A percentile compares a stretch with the other conserved stretches of the same genome.
Conservation (phyloP, 2,113 vertebrate genomes). For the Epinephelus lanceolatus region DNA sequence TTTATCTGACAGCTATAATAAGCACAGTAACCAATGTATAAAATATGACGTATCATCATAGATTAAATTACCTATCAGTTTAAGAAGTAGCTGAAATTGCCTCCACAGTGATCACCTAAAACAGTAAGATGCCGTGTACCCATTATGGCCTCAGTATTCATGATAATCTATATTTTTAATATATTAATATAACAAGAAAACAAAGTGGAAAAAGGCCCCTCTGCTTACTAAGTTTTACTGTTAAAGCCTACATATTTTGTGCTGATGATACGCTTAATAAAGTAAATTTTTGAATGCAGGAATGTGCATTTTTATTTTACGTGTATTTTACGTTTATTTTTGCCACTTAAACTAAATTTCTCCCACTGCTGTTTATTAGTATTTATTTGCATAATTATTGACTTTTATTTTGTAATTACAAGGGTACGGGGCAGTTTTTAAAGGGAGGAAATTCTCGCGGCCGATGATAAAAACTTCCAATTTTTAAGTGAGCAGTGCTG, state of each 20-base stretch:
- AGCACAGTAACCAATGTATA: background rate
- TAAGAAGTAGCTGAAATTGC: background rate
- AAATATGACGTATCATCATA: background rate
- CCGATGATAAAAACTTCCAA: conserved; percentile 45
- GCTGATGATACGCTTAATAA: background rate
- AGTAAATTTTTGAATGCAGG: background rate
- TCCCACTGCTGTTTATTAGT: background rate
- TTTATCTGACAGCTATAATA: background rate
- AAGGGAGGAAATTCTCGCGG: background rate
- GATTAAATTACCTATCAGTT: background rate
- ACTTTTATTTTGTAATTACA: conserved; percentile 24
- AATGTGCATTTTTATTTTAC: background rate
- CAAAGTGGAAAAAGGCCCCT: background rate
- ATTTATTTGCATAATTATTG: conserved; percentile 19
- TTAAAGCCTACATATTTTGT: background rate
- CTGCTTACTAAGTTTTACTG: background rate
- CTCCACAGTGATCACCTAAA: background rate
- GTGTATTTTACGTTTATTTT: no score
- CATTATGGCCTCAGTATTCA: background rate
- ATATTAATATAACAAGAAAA: background rate
- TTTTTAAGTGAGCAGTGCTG: conserved; percentile 49
- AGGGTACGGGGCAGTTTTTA: background rate
- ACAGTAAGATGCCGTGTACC: background rate
- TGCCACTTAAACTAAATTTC: background rate
- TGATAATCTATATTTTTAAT: background rate